Percentiles rank a stretch among this genome's conserved stretches.
These are phyloP conservation scores for Epinephelus coioides DNA, from an alignment of 2,797 vertebrate species.

Conservation along the genomic window DNA sequence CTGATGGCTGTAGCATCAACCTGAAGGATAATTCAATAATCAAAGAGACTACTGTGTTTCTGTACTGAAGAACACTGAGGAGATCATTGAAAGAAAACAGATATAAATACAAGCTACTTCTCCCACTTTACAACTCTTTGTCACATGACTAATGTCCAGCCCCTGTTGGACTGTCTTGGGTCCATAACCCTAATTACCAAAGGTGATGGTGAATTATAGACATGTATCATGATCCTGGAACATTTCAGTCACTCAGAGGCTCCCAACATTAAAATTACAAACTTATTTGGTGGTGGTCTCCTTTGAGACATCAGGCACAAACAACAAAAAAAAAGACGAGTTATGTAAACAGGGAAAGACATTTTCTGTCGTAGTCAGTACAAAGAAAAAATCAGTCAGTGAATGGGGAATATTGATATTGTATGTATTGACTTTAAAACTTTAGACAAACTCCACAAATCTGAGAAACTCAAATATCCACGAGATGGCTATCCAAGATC, in stretches of 20 bases:
- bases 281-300: not conserved
- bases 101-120: not conserved
- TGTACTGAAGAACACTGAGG: not conserved
- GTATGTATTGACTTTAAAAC: not conserved
- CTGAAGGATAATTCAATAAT: not conserved
- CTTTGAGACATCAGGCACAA: not conserved
- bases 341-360: not conserved
- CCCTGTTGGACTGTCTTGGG: not conserved
- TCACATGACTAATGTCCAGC: conserved; percentile 2
- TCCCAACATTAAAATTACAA: not conserved
- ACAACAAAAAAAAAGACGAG: too few species aligned
- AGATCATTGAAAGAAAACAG: conserved; percentile 1
- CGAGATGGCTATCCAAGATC: not conserved
- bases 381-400: not conserved
- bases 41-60: too few species aligned
- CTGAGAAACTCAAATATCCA: not conserved
- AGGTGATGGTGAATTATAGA: not conserved
- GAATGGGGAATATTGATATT: not conserved
- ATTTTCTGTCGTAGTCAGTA: not conserved
- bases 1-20: not conserved
- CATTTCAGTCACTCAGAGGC: conserved; percentile 6
- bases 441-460: not conserved
- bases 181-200: conserved; percentile 2
- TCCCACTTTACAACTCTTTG: conserved; percentile 2
- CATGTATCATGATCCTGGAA: not conserved